Base-by-base conservation (phyloP, 2,888 invertebrate species). In the Zaprionus lineosus region DNA sequence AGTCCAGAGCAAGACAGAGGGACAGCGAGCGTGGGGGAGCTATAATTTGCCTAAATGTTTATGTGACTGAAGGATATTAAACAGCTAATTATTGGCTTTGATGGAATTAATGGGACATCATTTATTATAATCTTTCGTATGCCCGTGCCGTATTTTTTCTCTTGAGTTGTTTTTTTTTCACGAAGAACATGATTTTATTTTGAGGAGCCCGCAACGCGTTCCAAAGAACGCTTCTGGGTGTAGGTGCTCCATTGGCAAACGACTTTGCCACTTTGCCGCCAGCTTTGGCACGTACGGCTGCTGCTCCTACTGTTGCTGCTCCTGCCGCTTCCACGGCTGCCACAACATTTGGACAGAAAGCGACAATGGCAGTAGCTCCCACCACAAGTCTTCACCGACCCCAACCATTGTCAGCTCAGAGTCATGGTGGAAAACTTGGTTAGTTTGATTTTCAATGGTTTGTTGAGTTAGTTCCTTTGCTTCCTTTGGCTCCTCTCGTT, bases 371-470 rank as follows among this genome's bases (percentile, higher is more conserved):
- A 12, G 6, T 11, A 53, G 11, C 40, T 39, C 39, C 28, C 9
- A 40, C 33, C 41, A 14, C 2, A 12, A 19, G 56, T 63, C n/a
- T n/a, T n/a, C n/a, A n/a, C n/a, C n/a, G n/a, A n/a, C n/a, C n/a
- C n/a, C n/a, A n/a, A n/a, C n/a, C n/a, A n/a, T n/a, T n/a, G n/a
- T n/a, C n/a, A n/a, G n/a, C n/a, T n/a, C n/a, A n/a, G n/a, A n/a
- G n/a, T n/a, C n/a, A n/a, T 50, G 36, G 26, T 46, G 55, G 34
- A 53, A 71, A 79, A 79, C 75, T 75, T 75, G 53, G 71, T 74
- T 74, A 70, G 74, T 74, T 74, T 74, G 74, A 74, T 74, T 74
- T 70, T 78, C 75, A 74, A 78, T 78, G 71, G 75, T 74, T 74
- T 74, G 74, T 65, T 74, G 70, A 74, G 57, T 51, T 73, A 74